These are phyloP conservation scores for Metalampra italica DNA, from an alignment of 2,888 invertebrate species.

Conservation along the genomic window DNA sequence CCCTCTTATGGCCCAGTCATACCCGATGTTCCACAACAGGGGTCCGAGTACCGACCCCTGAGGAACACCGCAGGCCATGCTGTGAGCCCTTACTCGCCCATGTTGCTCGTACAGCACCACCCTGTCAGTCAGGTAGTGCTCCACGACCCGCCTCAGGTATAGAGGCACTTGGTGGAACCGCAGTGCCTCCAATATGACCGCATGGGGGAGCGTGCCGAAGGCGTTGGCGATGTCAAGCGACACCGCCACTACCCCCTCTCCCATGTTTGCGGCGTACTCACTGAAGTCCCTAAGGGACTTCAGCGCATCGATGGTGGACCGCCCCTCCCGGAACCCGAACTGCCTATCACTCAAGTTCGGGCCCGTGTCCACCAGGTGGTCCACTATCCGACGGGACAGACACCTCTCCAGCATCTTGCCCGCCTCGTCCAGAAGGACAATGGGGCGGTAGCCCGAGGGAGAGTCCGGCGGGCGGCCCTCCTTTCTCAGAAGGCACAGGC, in stretches of 20 bases:
- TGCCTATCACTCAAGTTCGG: neutral
- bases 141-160: neutral
- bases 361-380: neutral
- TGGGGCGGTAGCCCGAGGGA: neutral
- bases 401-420: neutral
- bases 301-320: neutral
- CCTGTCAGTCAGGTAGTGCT: neutral
- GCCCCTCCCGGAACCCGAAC: neutral
- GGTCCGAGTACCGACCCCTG: conserved; percentile 18
- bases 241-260: neutral
- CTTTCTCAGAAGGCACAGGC: neutral
- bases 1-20: neutral
- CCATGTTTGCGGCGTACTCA: neutral
- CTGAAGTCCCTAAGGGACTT: neutral
- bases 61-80: conserved; percentile 13
- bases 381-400: neutral
- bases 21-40: conserved; percentile 20
- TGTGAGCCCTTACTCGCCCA: too few species aligned
- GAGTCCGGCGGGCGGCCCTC: neutral
- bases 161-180: neutral
- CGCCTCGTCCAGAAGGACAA: neutral
- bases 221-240: neutral
- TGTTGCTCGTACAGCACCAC: too few species aligned
- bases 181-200: neutral
- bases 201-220: neutral